Percentiles rank a stretch among this genome's conserved stretches.
These are phyloP conservation scores for Philereme transversata DNA, from an alignment of 2,888 invertebrate genomes.

Conservation along the genomic window DNA sequence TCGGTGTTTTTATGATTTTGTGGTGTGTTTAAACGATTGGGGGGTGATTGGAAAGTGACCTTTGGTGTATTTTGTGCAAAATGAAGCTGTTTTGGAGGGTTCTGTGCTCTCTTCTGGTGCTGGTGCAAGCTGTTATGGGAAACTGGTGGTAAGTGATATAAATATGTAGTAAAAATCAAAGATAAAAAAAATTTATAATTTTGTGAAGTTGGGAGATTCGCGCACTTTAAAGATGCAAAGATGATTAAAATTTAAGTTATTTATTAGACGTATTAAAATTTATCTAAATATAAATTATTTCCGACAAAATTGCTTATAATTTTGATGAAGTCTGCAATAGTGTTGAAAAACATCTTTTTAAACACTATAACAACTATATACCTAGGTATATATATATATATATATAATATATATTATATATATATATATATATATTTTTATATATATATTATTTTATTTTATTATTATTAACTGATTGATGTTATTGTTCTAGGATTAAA, in stretches of 20 bases:
- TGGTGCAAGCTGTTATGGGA: constrained; percentile 67
- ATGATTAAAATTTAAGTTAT: no score
- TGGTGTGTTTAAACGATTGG: constrained; percentile 53
- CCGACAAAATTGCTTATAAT: constrained; percentile 15
- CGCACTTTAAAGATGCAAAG: background rate
- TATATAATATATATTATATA: no score
- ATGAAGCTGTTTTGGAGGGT: constrained; percentile 78
- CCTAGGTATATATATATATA: no score
- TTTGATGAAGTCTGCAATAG: constrained; percentile 10
- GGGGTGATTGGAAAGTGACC: constrained; percentile 55
- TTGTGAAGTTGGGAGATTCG: background rate
- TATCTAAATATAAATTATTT: constrained; percentile 24
- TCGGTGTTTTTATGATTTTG: constrained; percentile 56
- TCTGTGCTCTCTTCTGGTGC: constrained; percentile 62
- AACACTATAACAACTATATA: constrained; percentile 18
- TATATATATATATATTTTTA: no score
- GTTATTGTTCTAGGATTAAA: constrained; percentile 27
- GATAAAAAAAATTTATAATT: background rate
- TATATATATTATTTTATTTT: no score
- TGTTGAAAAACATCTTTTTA: constrained; percentile 9
- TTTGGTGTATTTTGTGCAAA: constrained; percentile 47
- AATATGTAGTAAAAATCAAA: background rate
- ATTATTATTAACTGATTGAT: constrained; percentile 35
- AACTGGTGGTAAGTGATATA: constrained; percentile 75
- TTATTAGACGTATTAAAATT: constrained; percentile 1